Evolutionary conservation across 2,797 vertebrate species (phyloP).

Genomic region (Sebastiscus albofasciatus): DNA sequence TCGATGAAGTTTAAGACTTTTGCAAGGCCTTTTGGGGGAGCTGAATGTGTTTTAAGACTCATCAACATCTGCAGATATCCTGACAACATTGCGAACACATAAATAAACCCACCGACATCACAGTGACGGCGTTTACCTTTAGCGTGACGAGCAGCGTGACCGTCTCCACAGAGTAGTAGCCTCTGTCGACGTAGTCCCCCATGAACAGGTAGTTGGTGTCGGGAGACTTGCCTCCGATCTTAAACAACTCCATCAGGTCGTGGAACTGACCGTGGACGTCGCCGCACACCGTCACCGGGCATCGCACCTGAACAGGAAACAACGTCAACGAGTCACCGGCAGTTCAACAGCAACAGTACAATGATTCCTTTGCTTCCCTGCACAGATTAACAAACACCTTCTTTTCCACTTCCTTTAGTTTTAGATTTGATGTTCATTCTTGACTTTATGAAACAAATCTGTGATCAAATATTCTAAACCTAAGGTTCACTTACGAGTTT

Average conservation of each 20-base stretch:
- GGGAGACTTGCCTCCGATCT: conserved; percentile 96
- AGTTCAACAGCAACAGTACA: not conserved
- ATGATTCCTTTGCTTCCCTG: not conserved
- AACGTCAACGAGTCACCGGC: not conserved
- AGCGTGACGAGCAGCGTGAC: conserved; percentile 95
- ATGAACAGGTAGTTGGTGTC: conserved; percentile 98
- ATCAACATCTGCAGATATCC: not conserved
- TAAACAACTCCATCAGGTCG: conserved; percentile 97
- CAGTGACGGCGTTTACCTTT: conserved; percentile 82
- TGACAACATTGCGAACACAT: not conserved
- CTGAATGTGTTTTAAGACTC: not conserved
- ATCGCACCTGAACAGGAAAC: conserved; percentile 86
- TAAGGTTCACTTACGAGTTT: no score
- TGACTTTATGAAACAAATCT: no score
- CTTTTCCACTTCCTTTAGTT: no score
- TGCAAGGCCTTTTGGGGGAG: no score
- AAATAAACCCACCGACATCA: not conserved
- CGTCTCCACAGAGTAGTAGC: conserved; percentile 96
- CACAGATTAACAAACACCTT: not conserved
- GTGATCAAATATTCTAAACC: no score
- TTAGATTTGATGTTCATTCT: no score
- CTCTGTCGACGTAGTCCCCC: conserved; percentile 97
- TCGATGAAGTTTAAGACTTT: no score
- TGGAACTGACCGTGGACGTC: conserved; percentile 97
- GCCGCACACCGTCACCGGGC: conserved; percentile 95